Conservation (phyloP, 2,113 vertebrate species). For the Xiphias gladius region DNA sequence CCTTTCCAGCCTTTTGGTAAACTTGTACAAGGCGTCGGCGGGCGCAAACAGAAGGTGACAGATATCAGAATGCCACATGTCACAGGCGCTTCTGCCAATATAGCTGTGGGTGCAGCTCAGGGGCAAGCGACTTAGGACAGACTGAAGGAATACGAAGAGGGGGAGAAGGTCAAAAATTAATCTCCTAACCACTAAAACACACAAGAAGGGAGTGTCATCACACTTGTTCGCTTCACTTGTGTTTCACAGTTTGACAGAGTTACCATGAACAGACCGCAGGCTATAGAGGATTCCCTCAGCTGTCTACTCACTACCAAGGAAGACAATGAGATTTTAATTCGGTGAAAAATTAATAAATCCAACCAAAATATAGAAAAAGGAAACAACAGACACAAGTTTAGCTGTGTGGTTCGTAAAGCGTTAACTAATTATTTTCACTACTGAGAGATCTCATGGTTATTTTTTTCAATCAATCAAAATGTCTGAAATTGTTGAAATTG, state of each 20-base stretch:
- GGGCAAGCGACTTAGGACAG: slow-evolving; percentile 46
- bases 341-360: not conserved
- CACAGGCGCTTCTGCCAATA: slow-evolving; percentile 69
- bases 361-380: not conserved
- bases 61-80: slow-evolving; percentile 80
- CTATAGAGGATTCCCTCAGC: not conserved
- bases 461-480: not conserved
- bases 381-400: not conserved
- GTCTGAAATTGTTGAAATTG: not conserved
- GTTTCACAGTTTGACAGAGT: slow-evolving; percentile 47
- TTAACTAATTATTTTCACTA: not conserved
- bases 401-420: not conserved
- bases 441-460: no score
- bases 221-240: slow-evolving; percentile 26
- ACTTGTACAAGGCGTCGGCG: slow-evolving; percentile 64
- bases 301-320: not conserved
- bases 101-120: slow-evolving; percentile 70
- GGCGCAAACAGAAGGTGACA: slow-evolving; percentile 80
- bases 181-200: slow-evolving; percentile 37
- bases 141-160: slow-evolving; percentile 33
- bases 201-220: slow-evolving; percentile 28
- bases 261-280: slow-evolving; percentile 27
- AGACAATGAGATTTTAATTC: not conserved
- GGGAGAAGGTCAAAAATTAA: slow-evolving; percentile 53
- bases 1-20: slow-evolving; percentile 82